A percentile compares a stretch with the other conserved stretches of the same genome.
Conservation (phyloP, 1,140 invertebrate species). For the Scylla paramamosain region DNA sequence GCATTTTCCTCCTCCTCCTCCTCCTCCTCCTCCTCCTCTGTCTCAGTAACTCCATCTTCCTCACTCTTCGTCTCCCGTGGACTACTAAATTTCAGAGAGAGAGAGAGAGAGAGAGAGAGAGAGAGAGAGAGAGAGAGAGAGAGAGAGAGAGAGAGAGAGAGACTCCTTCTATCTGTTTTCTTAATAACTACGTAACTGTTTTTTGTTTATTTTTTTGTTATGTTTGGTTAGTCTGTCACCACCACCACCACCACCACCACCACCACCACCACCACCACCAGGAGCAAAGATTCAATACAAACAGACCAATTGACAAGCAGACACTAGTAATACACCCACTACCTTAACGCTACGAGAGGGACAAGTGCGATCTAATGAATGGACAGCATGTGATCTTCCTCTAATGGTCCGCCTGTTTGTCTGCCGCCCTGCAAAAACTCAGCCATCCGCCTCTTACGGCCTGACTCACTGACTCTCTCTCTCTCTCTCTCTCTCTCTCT, state of each 20-base stretch:
- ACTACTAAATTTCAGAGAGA: neutral
- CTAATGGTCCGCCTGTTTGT: no score
- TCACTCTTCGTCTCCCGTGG: neutral
- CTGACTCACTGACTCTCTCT: no score
- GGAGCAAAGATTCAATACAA: neutral
- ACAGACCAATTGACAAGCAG: no score
- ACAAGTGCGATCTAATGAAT: neutral
- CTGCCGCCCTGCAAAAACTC: no score
- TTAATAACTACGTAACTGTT: no score
- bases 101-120: conserved; percentile 31
- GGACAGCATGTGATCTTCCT: neutral
- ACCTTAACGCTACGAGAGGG: no score
- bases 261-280: neutral
- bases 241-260: neutral
- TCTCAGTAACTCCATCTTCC: neutral
- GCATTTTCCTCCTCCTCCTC: neutral
- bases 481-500: no score
- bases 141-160: conserved; percentile 34
- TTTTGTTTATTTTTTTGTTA: no score
- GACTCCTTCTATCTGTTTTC: no score
- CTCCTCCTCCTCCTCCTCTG: neutral
- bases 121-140: conserved; percentile 33
- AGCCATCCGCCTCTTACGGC: no score
- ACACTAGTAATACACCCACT: no score
- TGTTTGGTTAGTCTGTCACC: neutral